These are phyloP conservation scores for Turnix velox DNA, from an alignment of 2,113 vertebrate species.

Conservation along the genomic window DNA sequence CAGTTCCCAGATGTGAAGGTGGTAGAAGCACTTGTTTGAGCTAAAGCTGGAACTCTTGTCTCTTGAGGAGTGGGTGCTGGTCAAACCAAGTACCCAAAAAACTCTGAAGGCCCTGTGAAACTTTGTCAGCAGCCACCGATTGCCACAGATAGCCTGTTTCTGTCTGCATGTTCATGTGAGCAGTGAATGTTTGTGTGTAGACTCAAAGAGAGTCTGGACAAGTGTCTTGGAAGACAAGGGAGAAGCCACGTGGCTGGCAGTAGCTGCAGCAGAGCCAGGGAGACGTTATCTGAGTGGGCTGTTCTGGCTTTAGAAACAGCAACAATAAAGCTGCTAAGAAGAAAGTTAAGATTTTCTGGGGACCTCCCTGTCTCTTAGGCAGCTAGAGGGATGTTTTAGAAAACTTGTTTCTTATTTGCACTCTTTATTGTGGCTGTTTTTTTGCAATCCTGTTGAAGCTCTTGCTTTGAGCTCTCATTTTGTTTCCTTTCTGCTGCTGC, in stretches of 20 bases:
- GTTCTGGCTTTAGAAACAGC: neutral
- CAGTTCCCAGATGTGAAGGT: neutral
- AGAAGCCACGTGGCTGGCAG: neutral
- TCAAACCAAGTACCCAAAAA: neutral
- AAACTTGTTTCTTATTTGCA: neutral
- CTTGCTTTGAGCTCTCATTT: neutral
- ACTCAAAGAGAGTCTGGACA: neutral
- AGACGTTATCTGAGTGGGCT: rapidly evolving
- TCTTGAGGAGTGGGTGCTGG: neutral
- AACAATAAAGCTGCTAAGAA: neutral
- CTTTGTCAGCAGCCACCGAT: neutral
- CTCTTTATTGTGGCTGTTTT: neutral
- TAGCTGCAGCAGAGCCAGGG: neutral
- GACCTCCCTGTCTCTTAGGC: neutral
- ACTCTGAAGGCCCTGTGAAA: neutral
- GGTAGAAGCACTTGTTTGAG: neutral
- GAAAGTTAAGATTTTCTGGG: neutral
- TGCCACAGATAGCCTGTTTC: neutral
- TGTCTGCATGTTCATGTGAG: neutral
- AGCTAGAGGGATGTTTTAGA: neutral
- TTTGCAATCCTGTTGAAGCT: neutral
- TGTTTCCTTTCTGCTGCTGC: neutral
- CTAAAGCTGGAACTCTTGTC: neutral
- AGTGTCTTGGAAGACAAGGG: neutral
- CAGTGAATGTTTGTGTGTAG: neutral